Evolutionary conservation across 1,140 invertebrate genomes (phyloP).

Genomic region (Zophobas atratus): DNA sequence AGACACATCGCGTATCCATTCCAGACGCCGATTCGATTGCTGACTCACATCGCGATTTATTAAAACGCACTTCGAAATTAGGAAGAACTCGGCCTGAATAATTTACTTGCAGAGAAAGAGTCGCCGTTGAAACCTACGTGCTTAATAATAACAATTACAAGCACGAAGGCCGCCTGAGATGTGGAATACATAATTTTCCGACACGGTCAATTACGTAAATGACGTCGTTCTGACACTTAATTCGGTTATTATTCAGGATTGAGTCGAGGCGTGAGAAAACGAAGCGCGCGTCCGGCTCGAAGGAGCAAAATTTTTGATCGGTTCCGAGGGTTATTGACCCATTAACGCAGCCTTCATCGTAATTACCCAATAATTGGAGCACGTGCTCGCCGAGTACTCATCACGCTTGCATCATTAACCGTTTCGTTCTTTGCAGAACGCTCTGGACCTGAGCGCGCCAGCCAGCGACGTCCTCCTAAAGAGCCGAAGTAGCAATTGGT

Average conservation of each 20-base stretch:
- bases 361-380: too few species aligned
- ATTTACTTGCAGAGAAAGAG: conserved; percentile 1
- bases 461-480: conserved; percentile 90
- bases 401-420: conserved; percentile 9
- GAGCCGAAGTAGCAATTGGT: conserved; percentile 81
- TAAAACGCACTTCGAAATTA: neutral
- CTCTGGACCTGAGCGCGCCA: conserved; percentile 91
- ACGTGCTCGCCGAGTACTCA: neutral
- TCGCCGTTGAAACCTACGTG: neutral
- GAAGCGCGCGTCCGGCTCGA: too few species aligned
- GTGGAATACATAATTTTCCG: conserved; percentile 1
- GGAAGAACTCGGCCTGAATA: neutral
- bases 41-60: too few species aligned
- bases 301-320: too few species aligned
- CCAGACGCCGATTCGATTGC: too few species aligned
- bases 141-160: conserved; percentile 12
- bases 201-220: conserved; percentile 18
- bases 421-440: conserved; percentile 82
- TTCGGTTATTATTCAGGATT: neutral
- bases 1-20: too few species aligned
- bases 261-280: neutral
- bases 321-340: too few species aligned
- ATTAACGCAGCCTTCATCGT: too few species aligned
- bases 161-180: conserved; percentile 1
- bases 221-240: conserved; percentile 11